Evolutionary conservation across 2,888 invertebrate species (phyloP).

Genomic region (Cremastinae sp.): DNA sequence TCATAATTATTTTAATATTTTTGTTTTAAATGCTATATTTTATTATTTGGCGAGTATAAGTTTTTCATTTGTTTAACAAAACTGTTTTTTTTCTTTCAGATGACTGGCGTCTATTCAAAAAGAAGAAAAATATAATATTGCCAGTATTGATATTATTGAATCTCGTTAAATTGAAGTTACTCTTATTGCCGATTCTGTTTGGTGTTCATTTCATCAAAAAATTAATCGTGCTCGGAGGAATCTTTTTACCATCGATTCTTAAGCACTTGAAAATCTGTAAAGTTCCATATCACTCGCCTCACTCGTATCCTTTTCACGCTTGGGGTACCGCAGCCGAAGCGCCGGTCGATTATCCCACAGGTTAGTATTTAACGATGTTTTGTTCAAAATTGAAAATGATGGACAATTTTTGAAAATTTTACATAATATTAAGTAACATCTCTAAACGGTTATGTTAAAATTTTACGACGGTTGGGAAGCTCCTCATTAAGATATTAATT

Average conservation of each 20-base stretch:
- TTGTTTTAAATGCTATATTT: neutral
- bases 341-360: conserved; percentile 76
- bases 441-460: too few relatives aligned
- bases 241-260: conserved; percentile 84
- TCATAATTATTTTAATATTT: too few relatives aligned
- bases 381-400: too few relatives aligned
- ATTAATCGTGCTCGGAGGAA: conserved; percentile 83
- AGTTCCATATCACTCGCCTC: conserved; percentile 66
- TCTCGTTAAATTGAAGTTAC: conserved; percentile 81
- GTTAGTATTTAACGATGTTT: conserved; percentile 62
- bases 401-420: too few relatives aligned
- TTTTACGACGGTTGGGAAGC: too few relatives aligned
- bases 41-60: neutral
- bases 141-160: conserved; percentile 77
- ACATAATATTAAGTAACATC: too few relatives aligned
- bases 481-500: too few relatives aligned
- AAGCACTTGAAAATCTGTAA: conserved; percentile 80
- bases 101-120: conserved; percentile 80
- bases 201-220: conserved; percentile 86
- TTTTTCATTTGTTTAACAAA: conserved; percentile 24
- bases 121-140: conserved; percentile 90
- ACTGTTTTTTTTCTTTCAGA: conserved; percentile 61
- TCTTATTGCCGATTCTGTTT: conserved; percentile 84
- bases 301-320: conserved; percentile 69
- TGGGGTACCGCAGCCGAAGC: conserved; percentile 75